Conservation (phyloP, 2,113 vertebrate genomes). For the Eptatretus burgeri region DNA sequence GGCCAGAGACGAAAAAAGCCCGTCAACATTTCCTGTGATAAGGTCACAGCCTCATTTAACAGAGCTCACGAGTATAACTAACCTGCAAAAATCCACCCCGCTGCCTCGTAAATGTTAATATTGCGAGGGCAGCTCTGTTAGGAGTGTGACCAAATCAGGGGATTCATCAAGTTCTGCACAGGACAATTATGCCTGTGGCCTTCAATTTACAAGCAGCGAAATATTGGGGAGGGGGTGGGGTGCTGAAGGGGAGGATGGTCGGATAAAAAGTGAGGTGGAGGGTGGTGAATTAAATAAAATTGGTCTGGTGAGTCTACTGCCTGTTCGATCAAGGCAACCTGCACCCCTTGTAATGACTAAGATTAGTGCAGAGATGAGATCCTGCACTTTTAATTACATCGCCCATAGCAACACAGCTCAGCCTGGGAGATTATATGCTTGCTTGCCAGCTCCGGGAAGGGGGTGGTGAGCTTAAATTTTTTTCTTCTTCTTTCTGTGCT, state of each 20-base stretch:
- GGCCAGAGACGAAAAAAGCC: constrained; percentile 6
- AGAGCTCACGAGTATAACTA: constrained; percentile 6
- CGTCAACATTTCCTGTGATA: constrained; percentile 3
- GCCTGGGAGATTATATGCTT: background rate
- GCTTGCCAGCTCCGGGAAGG: background rate
- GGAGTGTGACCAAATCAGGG: background rate
- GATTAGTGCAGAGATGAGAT: constrained; percentile 6
- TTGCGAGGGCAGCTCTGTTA: constrained; percentile 2
- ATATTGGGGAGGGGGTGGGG: too few species aligned
- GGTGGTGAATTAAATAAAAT: too few species aligned
- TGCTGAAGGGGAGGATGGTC: too few species aligned
- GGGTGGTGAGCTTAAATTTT: background rate
- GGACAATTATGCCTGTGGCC: background rate
- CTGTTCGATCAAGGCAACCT: constrained; percentile 5
- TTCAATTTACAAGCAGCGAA: background rate
- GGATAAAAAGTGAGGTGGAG: too few species aligned
- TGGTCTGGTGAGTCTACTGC: background rate
- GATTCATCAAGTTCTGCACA: constrained; percentile 3
- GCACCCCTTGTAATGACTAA: constrained; percentile 5
- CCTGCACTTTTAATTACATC: constrained; percentile 6
- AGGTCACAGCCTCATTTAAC: constrained; percentile 6
- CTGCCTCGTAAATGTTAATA: constrained; percentile 6
- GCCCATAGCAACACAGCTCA: constrained; percentile 1
- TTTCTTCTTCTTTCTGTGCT: background rate
- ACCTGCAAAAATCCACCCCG: constrained; percentile 5